Conservation (phyloP, 2,888 invertebrate genomes). For the Linnaemya tessellans region DNA sequence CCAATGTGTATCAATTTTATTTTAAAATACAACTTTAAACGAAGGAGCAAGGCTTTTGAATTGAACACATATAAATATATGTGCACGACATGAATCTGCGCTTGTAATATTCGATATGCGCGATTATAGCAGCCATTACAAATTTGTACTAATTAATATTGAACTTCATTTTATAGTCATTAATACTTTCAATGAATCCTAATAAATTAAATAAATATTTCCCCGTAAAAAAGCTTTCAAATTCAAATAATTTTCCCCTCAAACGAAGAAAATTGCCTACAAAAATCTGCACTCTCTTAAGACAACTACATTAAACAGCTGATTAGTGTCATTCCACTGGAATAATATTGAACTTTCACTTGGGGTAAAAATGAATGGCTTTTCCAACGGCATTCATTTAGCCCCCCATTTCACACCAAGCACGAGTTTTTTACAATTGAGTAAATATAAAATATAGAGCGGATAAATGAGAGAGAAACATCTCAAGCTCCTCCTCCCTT, state of each 20-base stretch:
- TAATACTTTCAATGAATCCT: not conserved
- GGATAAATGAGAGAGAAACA: slow-evolving; percentile 1
- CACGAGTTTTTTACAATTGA: not conserved
- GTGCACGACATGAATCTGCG: not conserved
- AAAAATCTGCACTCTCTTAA: not conserved
- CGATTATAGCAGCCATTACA: not conserved
- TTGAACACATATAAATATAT: too few relatives aligned
- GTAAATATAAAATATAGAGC: not conserved
- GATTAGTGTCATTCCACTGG: slow-evolving; percentile 32
- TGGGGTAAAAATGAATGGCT: slow-evolving; percentile 40
- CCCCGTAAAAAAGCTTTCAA: slow-evolving; percentile 30
- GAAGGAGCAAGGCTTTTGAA: too few relatives aligned
- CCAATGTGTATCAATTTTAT: too few relatives aligned
- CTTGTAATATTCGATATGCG: not conserved
- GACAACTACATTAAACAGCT: slow-evolving; percentile 42
- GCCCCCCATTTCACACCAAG: not conserved
- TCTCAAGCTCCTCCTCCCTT: slow-evolving; percentile 63
- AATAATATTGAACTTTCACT: not conserved
- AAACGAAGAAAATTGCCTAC: not conserved
- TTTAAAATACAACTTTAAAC: not conserved
- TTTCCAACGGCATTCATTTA: slow-evolving; percentile 13
- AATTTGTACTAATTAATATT: not conserved
- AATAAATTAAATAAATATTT: not conserved
- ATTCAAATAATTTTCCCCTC: not conserved
- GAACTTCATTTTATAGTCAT: not conserved